A percentile compares a stretch with the other conserved stretches of the same genome.
Conservation (phyloP, 2,113 vertebrate species). For the Lonchura striata region DNA sequence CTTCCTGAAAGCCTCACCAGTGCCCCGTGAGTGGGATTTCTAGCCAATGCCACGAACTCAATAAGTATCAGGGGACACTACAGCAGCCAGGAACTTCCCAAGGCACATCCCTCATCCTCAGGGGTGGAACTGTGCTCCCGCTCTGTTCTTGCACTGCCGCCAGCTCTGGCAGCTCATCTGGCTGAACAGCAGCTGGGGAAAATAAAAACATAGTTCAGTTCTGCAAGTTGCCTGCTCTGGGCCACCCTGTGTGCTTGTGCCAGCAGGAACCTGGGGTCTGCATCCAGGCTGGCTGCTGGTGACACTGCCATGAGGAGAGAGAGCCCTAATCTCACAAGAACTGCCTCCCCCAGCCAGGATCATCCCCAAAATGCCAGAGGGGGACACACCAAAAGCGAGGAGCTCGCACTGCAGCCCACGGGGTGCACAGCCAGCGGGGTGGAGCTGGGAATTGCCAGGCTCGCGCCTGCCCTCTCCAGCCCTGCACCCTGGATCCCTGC, state of each 20-base stretch:
- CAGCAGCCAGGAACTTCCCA: not conserved
- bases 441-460: not conserved
- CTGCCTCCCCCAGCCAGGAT: not conserved
- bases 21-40: not conserved
- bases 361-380: not conserved
- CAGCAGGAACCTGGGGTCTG: not conserved
- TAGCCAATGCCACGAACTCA: too few species aligned
- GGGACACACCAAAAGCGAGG: not conserved
- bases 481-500: accelerated
- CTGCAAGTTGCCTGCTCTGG: not conserved
- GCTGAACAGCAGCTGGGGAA: not conserved
- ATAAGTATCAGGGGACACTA: not conserved
- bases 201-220: accelerated
- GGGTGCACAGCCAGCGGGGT: not conserved
- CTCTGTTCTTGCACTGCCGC: not conserved
- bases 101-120: not conserved
- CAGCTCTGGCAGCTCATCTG: not conserved
- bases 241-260: not conserved
- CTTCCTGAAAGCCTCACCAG: not conserved
- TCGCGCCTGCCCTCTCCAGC: not conserved
- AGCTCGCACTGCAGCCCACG: accelerated
- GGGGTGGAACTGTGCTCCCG: not conserved
- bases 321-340: not conserved
- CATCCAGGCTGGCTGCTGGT: not conserved
- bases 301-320: accelerated